Evolutionary conservation across 2,888 invertebrate genomes (phyloP), one percentile per base, ranked within the genome.

Genomic region (Sarcophaga caerulescens): DNA sequence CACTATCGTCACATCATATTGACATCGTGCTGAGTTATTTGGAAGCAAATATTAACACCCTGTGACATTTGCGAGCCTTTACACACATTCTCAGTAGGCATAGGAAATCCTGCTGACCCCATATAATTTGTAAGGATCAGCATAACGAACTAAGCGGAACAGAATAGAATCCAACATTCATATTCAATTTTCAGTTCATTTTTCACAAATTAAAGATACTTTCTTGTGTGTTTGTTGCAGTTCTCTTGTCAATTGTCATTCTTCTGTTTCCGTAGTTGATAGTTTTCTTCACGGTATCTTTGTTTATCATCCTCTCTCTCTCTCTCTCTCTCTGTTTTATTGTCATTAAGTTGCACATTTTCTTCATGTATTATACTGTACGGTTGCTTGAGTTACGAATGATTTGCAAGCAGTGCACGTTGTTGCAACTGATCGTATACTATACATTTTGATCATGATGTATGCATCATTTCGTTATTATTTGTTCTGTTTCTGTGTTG

Each of bases 11-110:
- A 80, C 35, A 35, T 35, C 35, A 35, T 88, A 87, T 80, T 47
- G 65, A 8, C 8, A 59, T 71, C 70, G 65, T 89, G 75, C 76
- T 63, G 75, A 87, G 81, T 91, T 91, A 91, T 91, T 90, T 90
- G 91, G 91, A 91, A 91, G 90, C 90, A 91, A 82, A 91, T 90
- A 89, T 91, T 91, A 90, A 92, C 92, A 91, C 91, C 90, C 90
- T 89, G 90, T 88, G 90, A 89, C 89, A 90, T 84, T 87, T 84
- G 75, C 77, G 62, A 57, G 2, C 73, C 78, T 79, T 81, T 79
- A 62, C 52, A 63, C 44, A 81, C n/a, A 76, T 35, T 35, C 35
- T 8, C 35, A 68, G 25, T 14, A 47, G 14, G 21, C 65, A 76
- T n/a, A 47, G 8, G 85, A 70, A 70, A 78, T 74, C 85, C 80